Evolutionary conservation across 2,113 vertebrate species (phyloP), one percentile per base, ranked within the genome.

Genomic region (Nothoprocta perdicaria): DNA sequence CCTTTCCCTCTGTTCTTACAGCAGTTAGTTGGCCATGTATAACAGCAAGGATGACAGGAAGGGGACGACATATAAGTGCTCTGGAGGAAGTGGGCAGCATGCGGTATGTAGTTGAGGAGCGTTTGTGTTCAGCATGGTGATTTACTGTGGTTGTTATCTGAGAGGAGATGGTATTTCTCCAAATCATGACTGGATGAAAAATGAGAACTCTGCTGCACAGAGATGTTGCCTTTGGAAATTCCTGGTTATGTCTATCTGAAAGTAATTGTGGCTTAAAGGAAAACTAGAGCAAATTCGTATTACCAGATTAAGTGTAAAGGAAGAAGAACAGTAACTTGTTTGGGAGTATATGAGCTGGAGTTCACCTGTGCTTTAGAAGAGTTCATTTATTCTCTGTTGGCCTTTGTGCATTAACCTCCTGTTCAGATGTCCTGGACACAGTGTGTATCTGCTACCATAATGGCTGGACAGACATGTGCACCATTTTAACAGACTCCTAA

Each of bases 281-380:
- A 89, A 78, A 86, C 19, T 48, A 35, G 77, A 86, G 45, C 52
- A 22, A 57, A 62, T 58, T 71, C 68, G 43, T 41, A 60, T 22
- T 75, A 18, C 72, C 80, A 57, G 73, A 43, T 63, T 74, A 45
- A 24, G 58, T 4, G 2, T 9, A 79, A 62, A 71, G 24, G 24
- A 71, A 71, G 26, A 35, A 57, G 53, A 57, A 65, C 22, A 7
- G 48, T 84, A 14, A 10, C 23, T 24, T 38, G 26, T 63, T 68
- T 78, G 61, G 73, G 81, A 83, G 52, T 41, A 58, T 41, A 55
- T 22, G 62, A 79, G 82, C 77, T 89, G 89, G 73, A 92, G 61
- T 61, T 75, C 43, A 27, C 55, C 57, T 46, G 7, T 41, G 24
- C 88, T 83, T 79, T 89, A 86, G 21, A 48, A 22, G 48, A 48